Evolutionary conservation across 2,113 vertebrate species (phyloP), one percentile per base, ranked within the genome.

Genomic region (Dryoscopus gambensis): DNA sequence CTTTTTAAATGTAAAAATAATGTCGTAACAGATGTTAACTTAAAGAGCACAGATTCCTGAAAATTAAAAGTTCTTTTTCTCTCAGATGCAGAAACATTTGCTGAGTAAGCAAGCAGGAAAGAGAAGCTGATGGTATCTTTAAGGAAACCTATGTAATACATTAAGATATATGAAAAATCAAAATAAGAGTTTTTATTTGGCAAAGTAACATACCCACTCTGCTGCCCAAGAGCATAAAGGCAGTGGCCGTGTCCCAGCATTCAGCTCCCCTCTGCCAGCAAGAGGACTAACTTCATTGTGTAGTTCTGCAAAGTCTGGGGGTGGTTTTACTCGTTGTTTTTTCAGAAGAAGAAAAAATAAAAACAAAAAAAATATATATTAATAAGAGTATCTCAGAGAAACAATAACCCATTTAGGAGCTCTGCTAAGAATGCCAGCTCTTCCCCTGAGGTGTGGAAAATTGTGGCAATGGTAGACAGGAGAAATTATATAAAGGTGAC

Each of bases 401-500:
- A 78, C 35, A 87, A 90, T 25, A 94, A 94, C 64, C 46, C 35
- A 53, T 78, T 79, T 88, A 63, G 46, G 42, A 91, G 24, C 17
- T 84, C 78, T 96, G 85, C 82, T 91, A 75, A 94, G 68, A 94
- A 89, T 86, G 83, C 79, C 80, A 79, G 24, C 55, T 93, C 91
- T 94, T 52, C 22, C 64, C 91, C 84, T 91, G 73, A 96, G 90
- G 73, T 89, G 83, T 93, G 81, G 75, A 95, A 95, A 97, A 85
- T 62, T 42, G 52, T 89, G 82, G 91, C 55, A 86, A 90, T 63
- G 70, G 90, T 63, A 96, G 84, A 59, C 63, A 90, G 63, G 31
- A 89, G 47, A 92, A 97, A 97, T 95, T 94, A 94, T 33, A 97
- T 64, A 89, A 56, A 93, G 76, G 83, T 96, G 94, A 92, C 60